phyloP scores from a whole-genome alignment of 2,797 vertebrate genomes.

The Hydrocynus forskahlii region DNA sequence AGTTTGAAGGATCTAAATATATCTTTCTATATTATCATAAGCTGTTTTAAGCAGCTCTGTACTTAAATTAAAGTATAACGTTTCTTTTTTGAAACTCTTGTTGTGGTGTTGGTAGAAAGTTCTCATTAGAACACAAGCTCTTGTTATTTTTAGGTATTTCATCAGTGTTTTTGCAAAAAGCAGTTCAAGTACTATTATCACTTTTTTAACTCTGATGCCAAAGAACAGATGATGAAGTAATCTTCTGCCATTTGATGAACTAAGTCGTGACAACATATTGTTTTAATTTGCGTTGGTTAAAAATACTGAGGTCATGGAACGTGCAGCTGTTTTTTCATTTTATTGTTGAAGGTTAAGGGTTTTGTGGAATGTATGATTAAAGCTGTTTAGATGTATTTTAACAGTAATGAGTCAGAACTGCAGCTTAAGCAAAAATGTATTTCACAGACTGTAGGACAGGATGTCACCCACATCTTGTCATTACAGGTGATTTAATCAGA shows the following conservation, averaged over 20 bases:
- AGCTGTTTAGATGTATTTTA: not conserved
- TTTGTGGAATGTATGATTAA: not conserved
- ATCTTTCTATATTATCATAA: conserved; percentile 17
- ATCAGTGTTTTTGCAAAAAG: not conserved
- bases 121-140: not conserved
- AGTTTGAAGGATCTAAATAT: not conserved
- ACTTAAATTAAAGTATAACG: conserved; percentile 25
- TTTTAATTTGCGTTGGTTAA: not conserved
- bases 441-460: not conserved
- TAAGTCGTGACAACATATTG: not conserved
- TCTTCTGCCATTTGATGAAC: not conserved
- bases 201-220: not conserved
- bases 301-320: not conserved
- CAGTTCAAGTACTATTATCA: not conserved
- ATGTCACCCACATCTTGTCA: not conserved
- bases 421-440: not conserved
- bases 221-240: not conserved
- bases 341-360: not conserved
- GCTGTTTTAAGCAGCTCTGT: conserved; percentile 8
- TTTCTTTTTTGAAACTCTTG: conserved; percentile 2
- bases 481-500: not conserved
- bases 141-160: not conserved
- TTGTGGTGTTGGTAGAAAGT: not conserved
- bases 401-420: not conserved
- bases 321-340: not conserved